A percentile compares a stretch with the other conserved stretches of the same genome.
Evolutionary conservation across 2,888 invertebrate species (phyloP).

Genomic region (Apodemia hepburni): DNA sequence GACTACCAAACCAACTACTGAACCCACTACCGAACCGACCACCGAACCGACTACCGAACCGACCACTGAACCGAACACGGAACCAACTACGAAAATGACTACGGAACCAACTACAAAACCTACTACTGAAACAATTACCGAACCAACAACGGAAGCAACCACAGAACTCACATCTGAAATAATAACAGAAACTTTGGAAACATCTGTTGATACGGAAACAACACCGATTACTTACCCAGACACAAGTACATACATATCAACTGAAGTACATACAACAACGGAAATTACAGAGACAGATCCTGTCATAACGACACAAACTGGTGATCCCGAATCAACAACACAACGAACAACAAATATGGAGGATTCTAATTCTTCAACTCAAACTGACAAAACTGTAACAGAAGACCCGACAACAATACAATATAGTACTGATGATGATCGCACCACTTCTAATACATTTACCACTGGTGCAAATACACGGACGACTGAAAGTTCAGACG

Average conservation of each 20-base stretch:
- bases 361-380: neutral
- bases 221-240: constrained; percentile 21
- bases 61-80: constrained; percentile 15
- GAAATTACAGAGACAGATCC: neutral
- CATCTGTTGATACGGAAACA: constrained; percentile 2
- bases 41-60: constrained; percentile 6
- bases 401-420: neutral
- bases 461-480: neutral
- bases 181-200: constrained; percentile 17
- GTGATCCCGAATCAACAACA: neutral
- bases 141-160: constrained; percentile 16
- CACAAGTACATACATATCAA: constrained; percentile 8
- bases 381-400: neutral
- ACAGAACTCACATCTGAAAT: constrained; percentile 20
- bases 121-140: neutral
- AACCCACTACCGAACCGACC: neutral
- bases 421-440: neutral
- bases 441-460: neutral
- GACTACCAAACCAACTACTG: constrained; percentile 17
- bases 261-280: neutral
- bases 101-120: constrained; percentile 18
- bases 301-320: neutral
- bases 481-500: neutral
- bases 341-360: constrained; percentile 4
- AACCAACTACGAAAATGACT: neutral